These are phyloP conservation scores for Psettodes erumei DNA, from an alignment of 2,113 vertebrate genomes.

Conservation along the genomic window DNA sequence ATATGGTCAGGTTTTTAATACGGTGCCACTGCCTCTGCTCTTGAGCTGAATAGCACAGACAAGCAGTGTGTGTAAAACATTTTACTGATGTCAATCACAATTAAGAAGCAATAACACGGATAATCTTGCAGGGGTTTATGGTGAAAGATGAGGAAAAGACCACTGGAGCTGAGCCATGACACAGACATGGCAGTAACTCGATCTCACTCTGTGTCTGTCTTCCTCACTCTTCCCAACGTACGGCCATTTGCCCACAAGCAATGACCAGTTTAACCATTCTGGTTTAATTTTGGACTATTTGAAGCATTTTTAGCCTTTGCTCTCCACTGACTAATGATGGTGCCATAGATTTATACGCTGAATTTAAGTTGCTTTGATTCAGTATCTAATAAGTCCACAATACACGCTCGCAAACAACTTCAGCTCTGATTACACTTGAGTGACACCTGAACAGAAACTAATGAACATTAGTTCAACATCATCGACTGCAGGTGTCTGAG, in stretches of 20 bases:
- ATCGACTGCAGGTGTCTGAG: background rate
- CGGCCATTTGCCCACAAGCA: constrained; percentile 44
- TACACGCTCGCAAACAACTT: constrained; percentile 1
- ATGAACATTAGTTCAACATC: background rate
- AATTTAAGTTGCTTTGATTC: constrained; percentile 10
- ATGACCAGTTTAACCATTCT: constrained; percentile 29
- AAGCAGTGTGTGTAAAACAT: constrained; percentile 17
- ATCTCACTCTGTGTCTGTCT: constrained; percentile 38
- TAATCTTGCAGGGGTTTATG: constrained; percentile 57
- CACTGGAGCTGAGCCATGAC: constrained; percentile 66
- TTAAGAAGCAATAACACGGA: constrained; percentile 62
- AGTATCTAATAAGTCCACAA: background rate
- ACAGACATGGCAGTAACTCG: constrained; percentile 69
- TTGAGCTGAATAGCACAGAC: background rate
- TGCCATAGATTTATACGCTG: background rate
- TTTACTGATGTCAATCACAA: constrained; percentile 58
- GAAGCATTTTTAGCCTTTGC: constrained; percentile 18
- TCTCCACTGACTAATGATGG: constrained; percentile 31
- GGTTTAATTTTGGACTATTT: constrained; percentile 46
- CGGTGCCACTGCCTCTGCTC: constrained; percentile 2
- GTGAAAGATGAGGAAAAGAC: constrained; percentile 63
- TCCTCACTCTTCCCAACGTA: constrained; percentile 13
- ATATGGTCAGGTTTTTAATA: constrained; percentile 27
- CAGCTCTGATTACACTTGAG: background rate
- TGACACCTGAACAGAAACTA: constrained; percentile 12